phyloP scores from a whole-genome alignment of 2,888 invertebrate species.

The Amphipoea lucens region DNA sequence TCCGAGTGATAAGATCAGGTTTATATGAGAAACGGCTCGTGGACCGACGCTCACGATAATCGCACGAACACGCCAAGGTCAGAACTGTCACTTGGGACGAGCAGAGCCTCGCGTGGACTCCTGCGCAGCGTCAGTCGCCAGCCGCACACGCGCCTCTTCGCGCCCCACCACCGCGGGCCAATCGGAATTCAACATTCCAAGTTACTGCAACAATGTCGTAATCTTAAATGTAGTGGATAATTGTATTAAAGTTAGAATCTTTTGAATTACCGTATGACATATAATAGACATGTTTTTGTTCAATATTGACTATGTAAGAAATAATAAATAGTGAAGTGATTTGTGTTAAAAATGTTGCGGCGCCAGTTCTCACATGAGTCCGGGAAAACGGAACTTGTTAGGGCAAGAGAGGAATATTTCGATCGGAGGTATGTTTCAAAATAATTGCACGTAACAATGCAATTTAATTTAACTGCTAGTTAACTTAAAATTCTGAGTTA shows the following conservation, averaged over 20 bases:
- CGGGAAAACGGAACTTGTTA: slow-evolving; percentile 82
- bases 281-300: slow-evolving; percentile 20
- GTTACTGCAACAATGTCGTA: slow-evolving; percentile 33
- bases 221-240: slow-evolving; percentile 33
- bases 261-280: slow-evolving; percentile 8
- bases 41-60: slow-evolving; percentile 71
- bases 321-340: slow-evolving; percentile 51
- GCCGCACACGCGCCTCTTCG: slow-evolving; percentile 72
- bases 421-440: slow-evolving; percentile 80
- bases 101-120: slow-evolving; percentile 75
- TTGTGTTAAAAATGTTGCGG: slow-evolving; percentile 77
- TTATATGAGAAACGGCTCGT: slow-evolving; percentile 64
- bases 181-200: slow-evolving; percentile 40
- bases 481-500: slow-evolving; percentile 1
- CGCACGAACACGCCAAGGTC: slow-evolving; percentile 81
- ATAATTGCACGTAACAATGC: slow-evolving; percentile 9
- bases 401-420: slow-evolving; percentile 83
- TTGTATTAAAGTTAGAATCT: slow-evolving; percentile 48
- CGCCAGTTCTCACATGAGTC: slow-evolving; percentile 88
- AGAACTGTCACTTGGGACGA: slow-evolving; percentile 78
- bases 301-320: slow-evolving; percentile 34
- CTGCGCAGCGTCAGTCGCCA: slow-evolving; percentile 70
- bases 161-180: slow-evolving; percentile 52
- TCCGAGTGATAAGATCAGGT: slow-evolving; percentile 70
- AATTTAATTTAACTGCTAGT: neutral